Base-by-base conservation (phyloP, 2,113 vertebrate species). In the Hassar affinis region DNA sequence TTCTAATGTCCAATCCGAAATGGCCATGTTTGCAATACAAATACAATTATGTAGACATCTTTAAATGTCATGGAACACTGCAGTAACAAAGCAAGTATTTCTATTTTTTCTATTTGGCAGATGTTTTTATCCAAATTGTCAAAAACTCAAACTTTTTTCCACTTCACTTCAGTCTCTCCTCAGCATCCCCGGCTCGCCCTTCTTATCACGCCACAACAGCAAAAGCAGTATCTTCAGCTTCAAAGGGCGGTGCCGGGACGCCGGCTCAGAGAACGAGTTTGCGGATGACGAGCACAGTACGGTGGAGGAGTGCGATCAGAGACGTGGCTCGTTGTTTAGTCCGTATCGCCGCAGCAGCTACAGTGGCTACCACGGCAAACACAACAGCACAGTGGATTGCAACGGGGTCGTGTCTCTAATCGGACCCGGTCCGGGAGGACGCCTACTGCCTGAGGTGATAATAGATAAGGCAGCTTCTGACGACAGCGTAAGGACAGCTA, bases 141-240 rank as follows among this genome's bases (percentile, higher is more conserved):
- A n/a, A n/a, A n/a, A n/a, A n/a, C n/a, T n/a, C n/a, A n/a, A n/a
- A 47, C 33, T 14, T 78, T 82, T 71, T 86, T 25, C 74, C 22
- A 75, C 64, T 51, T 52, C 18, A 27, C 79, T 54, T 42, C 86
- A 99, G 98, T 99, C 98, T 1, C 95, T 99, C 45, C 97, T 99
- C 89, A 99, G 97, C 91, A 99, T 99, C 90, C 97, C 97, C 0
- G 97, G 97, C 89, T 99, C 98, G 1, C 98, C 98, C 6, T 98
- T 97, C 90, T 95, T 98, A 86, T 98, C 98, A 2, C 96, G 97
- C 27, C 97, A 98, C 93, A 98, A 99, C 92, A 99, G 98, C 94
- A 96, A 95, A 89, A 99, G 97, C 94, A 99, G 98, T 94, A 97
- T 99, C 94, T 99, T 99, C 95, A 99, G 98, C 92, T 98, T 97